Conservation (phyloP, 2,797 vertebrate species). For the Esox masquinongy region DNA sequence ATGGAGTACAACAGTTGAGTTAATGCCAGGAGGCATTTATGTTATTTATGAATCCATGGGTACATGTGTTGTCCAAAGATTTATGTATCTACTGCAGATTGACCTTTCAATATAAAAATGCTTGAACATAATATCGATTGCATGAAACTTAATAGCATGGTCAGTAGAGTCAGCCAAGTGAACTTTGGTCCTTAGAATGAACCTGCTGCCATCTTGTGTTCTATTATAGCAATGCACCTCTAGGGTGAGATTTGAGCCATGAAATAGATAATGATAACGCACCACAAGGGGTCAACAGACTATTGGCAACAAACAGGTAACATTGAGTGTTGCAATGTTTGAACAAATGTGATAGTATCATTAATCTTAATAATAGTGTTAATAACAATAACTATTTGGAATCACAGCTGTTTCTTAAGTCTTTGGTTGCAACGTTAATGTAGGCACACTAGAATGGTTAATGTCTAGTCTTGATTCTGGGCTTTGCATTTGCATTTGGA, state of each 20-base stretch:
- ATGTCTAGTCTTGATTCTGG: no score
- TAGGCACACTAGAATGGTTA: no score
- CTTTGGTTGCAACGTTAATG: no score
- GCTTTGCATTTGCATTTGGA: no score
- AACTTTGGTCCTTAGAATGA: background rate
- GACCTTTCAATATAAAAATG: no score
- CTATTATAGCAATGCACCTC: constrained; percentile 20
- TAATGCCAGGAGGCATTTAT: no score
- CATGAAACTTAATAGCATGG: background rate
- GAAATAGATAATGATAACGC: background rate
- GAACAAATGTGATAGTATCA: background rate
- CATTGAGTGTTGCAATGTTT: background rate
- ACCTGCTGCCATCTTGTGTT: constrained; percentile 47
- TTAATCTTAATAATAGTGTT: background rate
- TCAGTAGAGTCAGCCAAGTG: background rate
- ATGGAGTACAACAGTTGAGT: no score
- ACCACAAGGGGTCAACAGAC: background rate
- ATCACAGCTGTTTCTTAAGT: no score
- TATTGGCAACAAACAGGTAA: background rate
- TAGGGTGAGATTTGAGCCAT: background rate
- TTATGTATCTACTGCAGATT: no score
- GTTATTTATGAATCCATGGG: no score
- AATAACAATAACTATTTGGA: no score
- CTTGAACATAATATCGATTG: background rate
- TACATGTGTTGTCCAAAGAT: no score